Evolutionary conservation across 2,888 invertebrate genomes (phyloP), one percentile per base, ranked within the genome.

Genomic region (Drosophila anceps): DNA sequence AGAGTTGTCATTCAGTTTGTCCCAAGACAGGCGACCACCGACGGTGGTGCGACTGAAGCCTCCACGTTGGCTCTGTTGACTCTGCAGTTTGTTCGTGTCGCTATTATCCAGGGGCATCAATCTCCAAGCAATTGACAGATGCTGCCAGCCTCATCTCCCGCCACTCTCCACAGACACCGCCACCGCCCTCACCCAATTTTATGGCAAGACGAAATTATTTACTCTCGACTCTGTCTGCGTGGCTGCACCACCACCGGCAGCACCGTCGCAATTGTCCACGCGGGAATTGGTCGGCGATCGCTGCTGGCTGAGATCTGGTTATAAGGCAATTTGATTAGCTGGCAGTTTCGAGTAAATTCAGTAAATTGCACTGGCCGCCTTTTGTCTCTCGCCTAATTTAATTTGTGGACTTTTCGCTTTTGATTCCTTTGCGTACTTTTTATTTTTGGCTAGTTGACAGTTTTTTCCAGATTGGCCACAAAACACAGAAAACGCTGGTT

Each of bases 61-160:
- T 64, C 37, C 65, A 48, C 61, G 66, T 54, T 65, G n/a, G 12
- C 37, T 70, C 41, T 53, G 79, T 73, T 84, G 83, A 84, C 86
- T 84, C 86, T 81, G 86, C 89, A 86, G 86, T 86, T 86, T 86
- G 86, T 86, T 88, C 77, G 87, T 88, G 82, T 88, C 87, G 88
- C 88, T 88, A 85, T 85, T 88, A 84, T 85, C 88, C 84, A 88
- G 88, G 84, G 84, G 88, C 88, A 88, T 88, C 87, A 88, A 88
- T 84, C 86, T 88, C 84, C 75, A 39, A 73, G 69, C 80, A 85
- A 85, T 85, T 85, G 88, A 85, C 88, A 86, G 88, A 74, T 77
- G 77, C 77, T 74, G 83, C 81, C 84, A 64, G 31, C 55, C 41
- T 20, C 27, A 39, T 6, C 57, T 48, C 18, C 48, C n/a, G 18